Evolutionary conservation across 1,140 invertebrate species (phyloP).

Genomic region (Oreohelix idahoensis): DNA sequence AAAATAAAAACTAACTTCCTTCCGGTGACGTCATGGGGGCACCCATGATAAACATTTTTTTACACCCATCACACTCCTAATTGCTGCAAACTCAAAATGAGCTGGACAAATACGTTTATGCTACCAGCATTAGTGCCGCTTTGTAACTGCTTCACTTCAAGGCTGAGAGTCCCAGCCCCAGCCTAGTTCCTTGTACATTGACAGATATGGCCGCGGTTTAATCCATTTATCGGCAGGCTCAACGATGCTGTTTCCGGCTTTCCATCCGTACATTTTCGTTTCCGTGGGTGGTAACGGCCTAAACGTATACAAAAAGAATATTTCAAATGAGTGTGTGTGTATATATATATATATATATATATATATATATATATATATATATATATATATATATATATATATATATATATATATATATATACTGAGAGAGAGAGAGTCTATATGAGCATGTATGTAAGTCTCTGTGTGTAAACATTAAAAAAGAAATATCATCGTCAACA

Average conservation of each 20-base stretch:
- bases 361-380: not conserved
- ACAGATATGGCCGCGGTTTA: not conserved
- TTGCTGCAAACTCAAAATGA: no score
- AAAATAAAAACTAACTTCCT: no score
- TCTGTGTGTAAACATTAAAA: no score
- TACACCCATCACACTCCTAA: no score
- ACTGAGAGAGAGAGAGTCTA: not conserved
- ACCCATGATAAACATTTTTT: no score
- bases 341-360: not conserved
- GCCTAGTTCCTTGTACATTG: not conserved
- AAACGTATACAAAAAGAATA: not conserved
- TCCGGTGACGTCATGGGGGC: no score
- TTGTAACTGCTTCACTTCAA: not conserved
- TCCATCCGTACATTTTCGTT: not conserved
- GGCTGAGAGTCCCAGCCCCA: not conserved
- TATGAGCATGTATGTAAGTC: no score
- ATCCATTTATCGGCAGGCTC: not conserved
- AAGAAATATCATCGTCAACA: no score
- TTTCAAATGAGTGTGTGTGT: no score
- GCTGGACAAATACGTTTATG: no score
- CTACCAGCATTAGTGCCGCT: no score
- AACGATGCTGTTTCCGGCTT: not conserved
- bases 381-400: not conserved
- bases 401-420: not conserved
- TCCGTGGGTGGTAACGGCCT: not conserved